Evolutionary conservation across 2,113 vertebrate genomes (phyloP), one percentile per base, ranked within the genome.

Genomic region (Cariama cristata): DNA sequence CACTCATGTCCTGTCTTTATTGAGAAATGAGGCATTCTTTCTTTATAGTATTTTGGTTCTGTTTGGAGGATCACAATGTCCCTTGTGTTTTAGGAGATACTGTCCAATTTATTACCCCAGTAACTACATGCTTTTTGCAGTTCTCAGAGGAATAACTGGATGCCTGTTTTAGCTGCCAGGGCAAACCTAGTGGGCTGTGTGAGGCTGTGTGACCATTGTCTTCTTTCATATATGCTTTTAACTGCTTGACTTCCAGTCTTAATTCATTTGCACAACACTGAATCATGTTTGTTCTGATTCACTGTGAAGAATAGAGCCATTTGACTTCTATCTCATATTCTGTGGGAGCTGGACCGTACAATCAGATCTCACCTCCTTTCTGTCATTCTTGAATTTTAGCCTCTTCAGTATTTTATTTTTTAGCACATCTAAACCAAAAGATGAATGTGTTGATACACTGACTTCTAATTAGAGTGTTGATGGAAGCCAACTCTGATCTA

Each of bases 391-490:
- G n/a, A 87, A 45, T 76, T 84, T 83, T 40, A 79, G 11, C 11
- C 18, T 75, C 18, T 76, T 50, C 11, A 15, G 3, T 49, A 19
- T 12, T 56, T 17, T 33, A 52, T 22, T 8, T 62, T 66, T 83
- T 44, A 62, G 15, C 44, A 45, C 4, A 40, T 40, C 11, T 53
- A 22, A 86, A 89, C 7, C 20, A n/a, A 58, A 63, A 20, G 23
- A 24, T 4, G 1, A 18, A 27, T 44, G 5, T 0, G 0, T 17
- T 58, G 28, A 22, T 58, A 59, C 12, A 20, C 18, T 88, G 44
- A 50, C 11, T 86, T 38, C 40, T 56, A 59, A 55, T 17, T 14
- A 68, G 35, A 47, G 3, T 23, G 6, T 11, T 59, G 44, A 53
- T 6, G 76, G 28, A 27, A 72, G 6, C 17, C 13, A 63, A 3